A percentile compares a stretch with the other conserved stretches of the same genome.
These are phyloP conservation scores for Apoderus coryli DNA, from an alignment of 2,888 invertebrate genomes.

Conservation along the genomic window DNA sequence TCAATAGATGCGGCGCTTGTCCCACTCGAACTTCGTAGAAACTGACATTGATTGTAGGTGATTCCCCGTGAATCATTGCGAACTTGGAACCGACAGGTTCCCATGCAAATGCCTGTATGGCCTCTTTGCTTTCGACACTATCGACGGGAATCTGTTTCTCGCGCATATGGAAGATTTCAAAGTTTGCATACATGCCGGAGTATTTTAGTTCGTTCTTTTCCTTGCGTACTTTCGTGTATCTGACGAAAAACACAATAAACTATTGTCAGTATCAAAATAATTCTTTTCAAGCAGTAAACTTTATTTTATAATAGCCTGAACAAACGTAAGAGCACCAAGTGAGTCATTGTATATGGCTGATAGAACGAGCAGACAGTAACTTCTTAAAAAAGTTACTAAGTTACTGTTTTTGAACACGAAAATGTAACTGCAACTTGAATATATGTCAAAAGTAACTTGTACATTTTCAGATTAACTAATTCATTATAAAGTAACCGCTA, in stretches of 20 bases:
- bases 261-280: too few species aligned
- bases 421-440: too few species aligned
- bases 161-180: constrained; percentile 97
- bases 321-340: too few species aligned
- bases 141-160: constrained; percentile 93
- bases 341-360: too few species aligned
- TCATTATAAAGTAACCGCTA: too few species aligned
- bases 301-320: too few species aligned
- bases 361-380: too few species aligned
- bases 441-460: too few species aligned
- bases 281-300: too few species aligned
- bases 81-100: constrained; percentile 95
- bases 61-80: constrained; percentile 91
- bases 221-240: constrained; percentile 50
- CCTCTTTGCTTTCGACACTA: constrained; percentile 88
- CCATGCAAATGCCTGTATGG: constrained; percentile 93
- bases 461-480: too few species aligned
- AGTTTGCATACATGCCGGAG: constrained; percentile 93
- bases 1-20: constrained; percentile 74
- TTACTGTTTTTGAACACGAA: too few species aligned
- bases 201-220: constrained; percentile 91
- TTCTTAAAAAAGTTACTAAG: too few species aligned
- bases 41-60: constrained; percentile 70
- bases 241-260: constrained; percentile 8
- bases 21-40: constrained; percentile 81